Conservation (phyloP, 2,797 vertebrate species). For the Remorina albescens region DNA sequence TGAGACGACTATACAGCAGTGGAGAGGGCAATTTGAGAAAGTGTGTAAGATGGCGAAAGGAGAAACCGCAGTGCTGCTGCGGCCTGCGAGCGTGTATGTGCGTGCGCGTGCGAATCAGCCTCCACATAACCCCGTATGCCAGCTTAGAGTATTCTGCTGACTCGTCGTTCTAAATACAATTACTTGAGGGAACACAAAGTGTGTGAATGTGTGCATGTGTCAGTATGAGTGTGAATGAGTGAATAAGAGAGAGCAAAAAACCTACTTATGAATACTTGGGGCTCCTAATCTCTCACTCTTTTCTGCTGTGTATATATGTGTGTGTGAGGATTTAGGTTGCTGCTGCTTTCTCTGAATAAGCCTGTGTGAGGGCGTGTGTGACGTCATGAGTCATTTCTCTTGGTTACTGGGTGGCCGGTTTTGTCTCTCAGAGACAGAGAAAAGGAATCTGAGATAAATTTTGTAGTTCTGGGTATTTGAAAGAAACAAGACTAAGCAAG, state of each 20-base stretch:
- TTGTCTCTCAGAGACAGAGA: conserved; percentile 37
- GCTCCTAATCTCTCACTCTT: conserved; percentile 48
- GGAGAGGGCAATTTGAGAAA: conserved; percentile 50
- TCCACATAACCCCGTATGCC: conserved; percentile 59
- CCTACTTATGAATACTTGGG: conserved; percentile 49
- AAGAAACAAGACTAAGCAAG: conserved; percentile 10
- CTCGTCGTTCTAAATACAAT: conserved; percentile 62
- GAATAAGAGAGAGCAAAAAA: conserved; percentile 45
- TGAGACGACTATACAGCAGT: conserved; percentile 16
- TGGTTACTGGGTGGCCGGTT: conserved; percentile 48
- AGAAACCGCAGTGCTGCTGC: conserved; percentile 50
- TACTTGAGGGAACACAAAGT: conserved; percentile 50
- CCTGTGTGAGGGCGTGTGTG: conserved; percentile 54
- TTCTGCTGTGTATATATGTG: conserved; percentile 15
- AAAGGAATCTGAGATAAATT: conserved; percentile 16
- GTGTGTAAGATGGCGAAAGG: conserved; percentile 51
- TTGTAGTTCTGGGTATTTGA: conserved; percentile 32
- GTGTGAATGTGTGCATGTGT: conserved; percentile 28
- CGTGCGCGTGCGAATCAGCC: conserved; percentile 37
- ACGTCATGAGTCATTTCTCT: conserved; percentile 61
- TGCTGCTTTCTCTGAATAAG: conserved; percentile 66
- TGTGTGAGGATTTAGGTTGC: conserved; percentile 46
- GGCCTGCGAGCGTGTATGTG: conserved; percentile 18
- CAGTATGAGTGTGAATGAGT: conserved; percentile 35
- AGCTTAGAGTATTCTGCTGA: conserved; percentile 75